phyloP scores from a whole-genome alignment of 2,797 vertebrate genomes.

The Mus minutoides region DNA sequence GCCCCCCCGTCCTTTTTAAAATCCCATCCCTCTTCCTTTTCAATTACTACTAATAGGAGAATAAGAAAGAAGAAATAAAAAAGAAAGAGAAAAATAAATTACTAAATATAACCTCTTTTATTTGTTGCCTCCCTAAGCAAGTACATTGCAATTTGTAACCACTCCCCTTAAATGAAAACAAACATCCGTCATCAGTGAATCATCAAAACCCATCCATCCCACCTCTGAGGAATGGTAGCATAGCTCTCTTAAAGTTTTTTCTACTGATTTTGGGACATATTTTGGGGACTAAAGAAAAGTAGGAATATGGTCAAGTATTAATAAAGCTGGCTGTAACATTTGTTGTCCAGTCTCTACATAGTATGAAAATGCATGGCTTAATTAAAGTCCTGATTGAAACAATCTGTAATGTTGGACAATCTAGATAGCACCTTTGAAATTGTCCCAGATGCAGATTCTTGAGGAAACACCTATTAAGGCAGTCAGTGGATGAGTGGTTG shows the following conservation, averaged over 20 bases:
- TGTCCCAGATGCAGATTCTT: background rate
- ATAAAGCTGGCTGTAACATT: background rate
- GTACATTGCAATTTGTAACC: background rate
- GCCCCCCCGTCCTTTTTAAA: background rate
- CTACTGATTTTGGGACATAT: background rate
- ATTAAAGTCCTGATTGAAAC: background rate
- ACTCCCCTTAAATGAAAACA: background rate
- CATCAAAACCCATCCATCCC: background rate
- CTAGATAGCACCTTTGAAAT: background rate
- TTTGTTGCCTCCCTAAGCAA: background rate
- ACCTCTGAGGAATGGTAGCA: background rate
- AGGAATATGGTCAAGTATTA: background rate
- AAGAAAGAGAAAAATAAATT: background rate
- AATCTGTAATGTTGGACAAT: background rate
- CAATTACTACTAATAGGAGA: background rate
- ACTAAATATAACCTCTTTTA: background rate
- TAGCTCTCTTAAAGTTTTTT: background rate
- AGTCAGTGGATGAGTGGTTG: too few species aligned
- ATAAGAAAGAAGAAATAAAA: background rate
- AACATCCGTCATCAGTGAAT: background rate
- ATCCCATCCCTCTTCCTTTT: background rate
- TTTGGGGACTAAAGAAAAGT: background rate
- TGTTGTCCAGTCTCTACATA: background rate
- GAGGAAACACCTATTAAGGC: background rate
- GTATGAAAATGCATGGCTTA: background rate